Evolutionary conservation across 2,888 invertebrate genomes (phyloP), one percentile per base, ranked within the genome.

Genomic region (Agrochola macilenta): DNA sequence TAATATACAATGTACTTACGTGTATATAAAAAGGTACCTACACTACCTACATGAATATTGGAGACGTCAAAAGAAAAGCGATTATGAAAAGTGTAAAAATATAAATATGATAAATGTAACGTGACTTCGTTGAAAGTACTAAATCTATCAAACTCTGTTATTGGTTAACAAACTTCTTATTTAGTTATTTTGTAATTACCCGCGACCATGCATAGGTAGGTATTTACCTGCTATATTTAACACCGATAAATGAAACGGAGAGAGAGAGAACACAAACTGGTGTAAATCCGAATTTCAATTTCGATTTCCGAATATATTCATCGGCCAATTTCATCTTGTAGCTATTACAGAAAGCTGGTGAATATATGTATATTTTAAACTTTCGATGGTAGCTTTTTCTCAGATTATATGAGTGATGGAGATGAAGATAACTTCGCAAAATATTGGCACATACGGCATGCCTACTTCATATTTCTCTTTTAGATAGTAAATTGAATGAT

Each of bases 281-380:
- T 87, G 81, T 89, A 80, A 85, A 89, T 83, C 78, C 78, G 70
- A 82, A 82, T 81, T 69, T 65, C 80, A 85, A 88, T 87, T 87
- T 78, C 69, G 64, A 69, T 82, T 79, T 79, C 35, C 66, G 35
- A 76, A 81, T 81, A 66, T 65, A 79, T 82, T 69, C 74, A 81
- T 68, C 64, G 77, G 52, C 7, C 76, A 79, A 77, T 86, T n/a
- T 74, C 75, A 72, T 68, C 61, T 77, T 84, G 71, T 65, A n/a
- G n/a, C 39, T 52, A 63, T 84, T 84, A 87, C 84, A 87, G 76
- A 81, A 75, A 60, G 54, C 66, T 74, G 57, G 30, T 74, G 76
- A 64, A 83, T 86, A 74, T 52, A 39, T 74, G 30, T 70, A 65
- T 87, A 79, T 66, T 66, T 76, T 46, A 57, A 71, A 57, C 46